Percentiles rank a stretch among this genome's conserved stretches.
These are phyloP conservation scores for Notiomystis cincta DNA, from an alignment of 2,113 vertebrate genomes.

Conservation along the genomic window DNA sequence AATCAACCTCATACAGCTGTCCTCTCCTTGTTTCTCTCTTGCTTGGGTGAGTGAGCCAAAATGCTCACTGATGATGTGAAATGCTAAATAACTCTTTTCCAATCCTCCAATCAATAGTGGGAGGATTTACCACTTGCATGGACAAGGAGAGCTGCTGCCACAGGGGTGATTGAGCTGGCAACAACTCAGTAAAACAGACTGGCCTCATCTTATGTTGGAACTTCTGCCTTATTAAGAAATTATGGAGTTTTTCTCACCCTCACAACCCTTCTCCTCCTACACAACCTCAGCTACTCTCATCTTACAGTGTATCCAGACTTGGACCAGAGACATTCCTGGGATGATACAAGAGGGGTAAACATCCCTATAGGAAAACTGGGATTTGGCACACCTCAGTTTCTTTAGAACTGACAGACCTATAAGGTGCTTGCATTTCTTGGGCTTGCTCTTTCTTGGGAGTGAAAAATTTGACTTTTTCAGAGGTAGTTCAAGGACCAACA, in stretches of 20 bases:
- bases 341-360: background rate
- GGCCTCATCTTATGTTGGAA: background rate
- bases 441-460: background rate
- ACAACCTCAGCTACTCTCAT: background rate
- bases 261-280: background rate
- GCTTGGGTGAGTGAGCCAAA: background rate
- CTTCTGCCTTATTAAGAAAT: background rate
- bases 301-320: background rate
- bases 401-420: background rate
- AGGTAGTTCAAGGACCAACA: background rate
- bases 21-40: background rate
- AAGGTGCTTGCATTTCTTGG: background rate
- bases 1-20: background rate
- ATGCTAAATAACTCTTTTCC: background rate
- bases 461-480: background rate
- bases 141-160: background rate
- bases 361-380: background rate
- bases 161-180: background rate
- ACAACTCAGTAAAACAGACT: background rate
- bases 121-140: background rate
- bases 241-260: background rate
- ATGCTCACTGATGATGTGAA: background rate
- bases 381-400: background rate
- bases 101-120: background rate
- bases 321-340: background rate